These are phyloP conservation scores for Miniopterus natalensis DNA, from an alignment of 2,113 vertebrate species.

Conservation along the genomic window DNA sequence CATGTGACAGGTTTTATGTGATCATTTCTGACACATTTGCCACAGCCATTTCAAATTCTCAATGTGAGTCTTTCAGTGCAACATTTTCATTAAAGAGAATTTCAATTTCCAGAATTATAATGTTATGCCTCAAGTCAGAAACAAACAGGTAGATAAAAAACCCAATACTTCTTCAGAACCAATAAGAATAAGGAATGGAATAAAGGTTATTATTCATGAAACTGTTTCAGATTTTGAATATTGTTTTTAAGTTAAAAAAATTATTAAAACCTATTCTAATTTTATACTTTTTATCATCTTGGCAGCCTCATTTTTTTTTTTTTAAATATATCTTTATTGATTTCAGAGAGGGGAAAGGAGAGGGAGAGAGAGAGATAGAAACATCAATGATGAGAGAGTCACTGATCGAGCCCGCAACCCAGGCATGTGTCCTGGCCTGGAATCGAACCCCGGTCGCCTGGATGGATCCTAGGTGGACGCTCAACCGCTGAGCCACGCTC, in stretches of 20 bases:
- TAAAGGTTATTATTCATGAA: constrained; percentile 45
- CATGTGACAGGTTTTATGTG: background rate
- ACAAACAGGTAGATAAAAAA: background rate
- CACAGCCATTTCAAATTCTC: constrained; percentile 34
- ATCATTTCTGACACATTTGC: background rate
- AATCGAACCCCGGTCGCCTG: no score
- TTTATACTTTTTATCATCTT: background rate
- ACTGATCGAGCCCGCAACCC: no score
- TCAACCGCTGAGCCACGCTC: no score
- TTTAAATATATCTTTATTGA: no score
- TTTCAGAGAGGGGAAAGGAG: no score
- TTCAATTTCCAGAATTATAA: constrained; percentile 57
- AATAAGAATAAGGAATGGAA: constrained; percentile 47
- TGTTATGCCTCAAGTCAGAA: constrained; percentile 1
- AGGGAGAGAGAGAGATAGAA: no score
- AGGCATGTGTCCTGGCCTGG: no score
- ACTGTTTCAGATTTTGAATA: constrained; percentile 65
- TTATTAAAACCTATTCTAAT: constrained; percentile 5
- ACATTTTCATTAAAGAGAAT: constrained; percentile 57
- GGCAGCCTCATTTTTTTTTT: background rate
- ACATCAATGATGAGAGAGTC: no score
- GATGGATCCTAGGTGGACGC: no score
- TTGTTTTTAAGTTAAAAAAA: constrained; percentile 64
- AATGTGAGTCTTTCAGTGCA: constrained; percentile 1
- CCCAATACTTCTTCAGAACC: constrained; percentile 11